These are phyloP conservation scores for Formica aserva DNA, from an alignment of 2,888 invertebrate genomes.

Conservation along the genomic window DNA sequence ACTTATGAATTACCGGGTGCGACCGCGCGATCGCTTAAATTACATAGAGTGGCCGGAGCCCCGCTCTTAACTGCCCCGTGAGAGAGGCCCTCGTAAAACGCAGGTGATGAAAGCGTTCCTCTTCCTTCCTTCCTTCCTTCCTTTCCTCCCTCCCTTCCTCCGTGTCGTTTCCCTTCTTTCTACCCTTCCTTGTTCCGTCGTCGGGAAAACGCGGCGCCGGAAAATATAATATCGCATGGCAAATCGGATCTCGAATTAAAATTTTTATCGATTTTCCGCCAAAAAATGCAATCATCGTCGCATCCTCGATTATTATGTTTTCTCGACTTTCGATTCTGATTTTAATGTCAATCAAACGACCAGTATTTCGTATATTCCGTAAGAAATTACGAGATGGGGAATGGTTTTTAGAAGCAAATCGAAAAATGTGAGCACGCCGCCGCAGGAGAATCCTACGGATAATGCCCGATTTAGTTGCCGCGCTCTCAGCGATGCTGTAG, in stretches of 20 bases:
- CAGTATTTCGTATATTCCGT: not conserved
- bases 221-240: not conserved
- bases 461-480: conserved; percentile 77
- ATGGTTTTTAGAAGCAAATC: conserved; percentile 52
- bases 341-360: not conserved
- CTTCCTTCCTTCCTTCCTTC: conserved; percentile 44
- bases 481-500: conserved; percentile 71
- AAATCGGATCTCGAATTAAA: not conserved
- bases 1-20: conserved; percentile 57
- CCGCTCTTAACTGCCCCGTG: conserved; percentile 51
- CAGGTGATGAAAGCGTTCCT: conserved; percentile 54
- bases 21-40: conserved; percentile 56
- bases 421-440: conserved; percentile 36
- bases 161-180: not conserved
- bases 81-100: conserved; percentile 47
- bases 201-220: not conserved
- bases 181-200: not conserved
- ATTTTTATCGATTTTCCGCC: not conserved
- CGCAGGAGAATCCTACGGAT: conserved; percentile 61
- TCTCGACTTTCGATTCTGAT: not conserved
- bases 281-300: not conserved
- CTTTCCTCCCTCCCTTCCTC: not conserved
- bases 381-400: conserved; percentile 17
- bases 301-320: not conserved
- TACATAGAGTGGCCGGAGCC: conserved; percentile 43